phyloP scores from a whole-genome alignment of 1,140 invertebrate genomes.

The Lutraria rhynchaena region DNA sequence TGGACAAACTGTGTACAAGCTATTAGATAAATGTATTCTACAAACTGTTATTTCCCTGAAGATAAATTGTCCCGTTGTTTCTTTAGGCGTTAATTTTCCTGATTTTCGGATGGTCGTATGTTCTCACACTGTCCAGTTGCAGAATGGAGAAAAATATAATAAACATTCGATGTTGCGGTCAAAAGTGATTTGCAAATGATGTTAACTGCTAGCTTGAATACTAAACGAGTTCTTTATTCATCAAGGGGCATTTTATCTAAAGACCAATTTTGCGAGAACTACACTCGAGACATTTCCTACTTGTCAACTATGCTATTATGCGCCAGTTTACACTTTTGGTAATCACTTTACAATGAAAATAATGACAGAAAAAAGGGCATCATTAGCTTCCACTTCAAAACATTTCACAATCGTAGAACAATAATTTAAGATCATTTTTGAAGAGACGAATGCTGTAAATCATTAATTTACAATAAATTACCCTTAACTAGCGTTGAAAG shows the following conservation, averaged over 20 bases:
- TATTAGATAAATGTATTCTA: too few relatives aligned
- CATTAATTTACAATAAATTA: conserved; percentile 64
- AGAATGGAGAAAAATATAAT: conserved; percentile 42
- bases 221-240: conserved; percentile 60
- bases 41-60: too few relatives aligned
- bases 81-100: too few relatives aligned
- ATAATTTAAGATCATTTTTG: conserved; percentile 61
- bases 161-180: conserved; percentile 30
- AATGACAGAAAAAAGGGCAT: conserved; percentile 52
- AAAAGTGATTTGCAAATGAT: conserved; percentile 56
- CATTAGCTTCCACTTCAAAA: conserved; percentile 59
- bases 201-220: conserved; percentile 52
- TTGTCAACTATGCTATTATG: conserved; percentile 54
- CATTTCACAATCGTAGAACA: conserved; percentile 54
- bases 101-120: neutral
- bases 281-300: conserved; percentile 46
- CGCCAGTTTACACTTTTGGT: conserved; percentile 54
- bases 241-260: conserved; percentile 62
- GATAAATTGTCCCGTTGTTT: too few relatives aligned
- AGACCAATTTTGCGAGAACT: conserved; percentile 55
- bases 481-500: conserved; percentile 56
- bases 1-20: too few relatives aligned
- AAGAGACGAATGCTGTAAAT: conserved; percentile 55
- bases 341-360: conserved; percentile 61
- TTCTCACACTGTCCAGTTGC: conserved; percentile 21